phyloP scores from a whole-genome alignment of 2,113 vertebrate genomes.

The Amphiprion percula region DNA sequence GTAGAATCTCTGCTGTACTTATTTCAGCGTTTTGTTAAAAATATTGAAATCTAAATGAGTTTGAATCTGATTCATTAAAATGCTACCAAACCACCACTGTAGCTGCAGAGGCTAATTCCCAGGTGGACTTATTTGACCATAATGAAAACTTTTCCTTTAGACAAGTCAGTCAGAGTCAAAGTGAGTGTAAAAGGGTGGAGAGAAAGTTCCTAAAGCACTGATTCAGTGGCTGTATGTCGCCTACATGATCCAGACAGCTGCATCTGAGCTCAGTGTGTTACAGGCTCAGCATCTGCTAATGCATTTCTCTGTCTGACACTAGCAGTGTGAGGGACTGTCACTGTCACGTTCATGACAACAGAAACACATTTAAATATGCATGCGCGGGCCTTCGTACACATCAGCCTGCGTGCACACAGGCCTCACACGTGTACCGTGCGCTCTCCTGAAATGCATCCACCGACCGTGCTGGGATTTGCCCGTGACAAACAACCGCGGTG shows the following conservation, averaged over 20 bases:
- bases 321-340: conserved; percentile 49
- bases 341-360: conserved; percentile 55
- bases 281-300: conserved; percentile 61
- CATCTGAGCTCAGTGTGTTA: conserved; percentile 31
- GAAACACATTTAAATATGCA: conserved; percentile 61
- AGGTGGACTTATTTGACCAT: no score
- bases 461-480: conserved; percentile 57
- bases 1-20: no score
- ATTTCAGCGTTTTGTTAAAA: no score
- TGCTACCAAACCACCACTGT: no score
- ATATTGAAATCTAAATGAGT: no score
- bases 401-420: conserved; percentile 1
- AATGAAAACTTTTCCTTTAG: no score
- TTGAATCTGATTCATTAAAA: no score
- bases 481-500: conserved; percentile 45
- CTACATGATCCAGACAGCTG: conserved; percentile 21
- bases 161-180: no score
- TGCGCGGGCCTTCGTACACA: conserved; percentile 29
- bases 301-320: conserved; percentile 50
- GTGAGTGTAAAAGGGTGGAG: not conserved
- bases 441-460: conserved; percentile 50
- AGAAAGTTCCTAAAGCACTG: not conserved
- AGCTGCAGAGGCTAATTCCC: no score
- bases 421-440: conserved; percentile 16
- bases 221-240: not conserved